A percentile compares a stretch with the other conserved stretches of the same genome.
Conservation (phyloP, 2,797 vertebrate genomes). For the Pyrocephalus nanus region DNA sequence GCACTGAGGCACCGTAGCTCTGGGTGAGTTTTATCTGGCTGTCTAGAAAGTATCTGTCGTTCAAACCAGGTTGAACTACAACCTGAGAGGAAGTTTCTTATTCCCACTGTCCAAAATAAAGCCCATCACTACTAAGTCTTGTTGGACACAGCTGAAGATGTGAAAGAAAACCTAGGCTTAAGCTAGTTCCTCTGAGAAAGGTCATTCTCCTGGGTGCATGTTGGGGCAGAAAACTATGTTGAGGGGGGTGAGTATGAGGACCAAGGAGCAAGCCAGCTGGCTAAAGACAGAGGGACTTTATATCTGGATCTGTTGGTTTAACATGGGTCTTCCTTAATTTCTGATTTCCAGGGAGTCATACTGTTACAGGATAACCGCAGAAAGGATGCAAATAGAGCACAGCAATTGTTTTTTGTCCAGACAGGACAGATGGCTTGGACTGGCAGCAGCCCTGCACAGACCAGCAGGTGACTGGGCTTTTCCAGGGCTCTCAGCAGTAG, state of each 20-base stretch:
- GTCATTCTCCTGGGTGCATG: neutral
- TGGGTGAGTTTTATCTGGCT: neutral
- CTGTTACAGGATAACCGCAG: fast-evolving
- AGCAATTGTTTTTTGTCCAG: neutral
- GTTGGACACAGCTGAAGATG: neutral
- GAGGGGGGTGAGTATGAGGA: neutral
- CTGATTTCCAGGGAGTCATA: neutral
- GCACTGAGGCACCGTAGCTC: fast-evolving
- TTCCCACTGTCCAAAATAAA: neutral
- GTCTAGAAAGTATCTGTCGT: neutral
- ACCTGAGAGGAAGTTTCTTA: neutral
- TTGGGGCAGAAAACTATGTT: neutral
- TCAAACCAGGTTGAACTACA: neutral
- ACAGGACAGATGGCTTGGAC: neutral
- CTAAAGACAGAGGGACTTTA: neutral
- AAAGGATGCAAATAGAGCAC: neutral
- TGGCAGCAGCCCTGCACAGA: neutral
- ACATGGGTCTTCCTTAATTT: neutral
- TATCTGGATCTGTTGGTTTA: neutral
- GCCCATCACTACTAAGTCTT: neutral
- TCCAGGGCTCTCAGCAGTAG: neutral
- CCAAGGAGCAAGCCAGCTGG: neutral
- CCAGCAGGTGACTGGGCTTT: neutral
- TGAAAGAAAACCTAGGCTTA: neutral
- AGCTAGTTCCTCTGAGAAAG: neutral